phyloP scores from a whole-genome alignment of 2,797 vertebrate species.

The Novumbra hubbsi region DNA sequence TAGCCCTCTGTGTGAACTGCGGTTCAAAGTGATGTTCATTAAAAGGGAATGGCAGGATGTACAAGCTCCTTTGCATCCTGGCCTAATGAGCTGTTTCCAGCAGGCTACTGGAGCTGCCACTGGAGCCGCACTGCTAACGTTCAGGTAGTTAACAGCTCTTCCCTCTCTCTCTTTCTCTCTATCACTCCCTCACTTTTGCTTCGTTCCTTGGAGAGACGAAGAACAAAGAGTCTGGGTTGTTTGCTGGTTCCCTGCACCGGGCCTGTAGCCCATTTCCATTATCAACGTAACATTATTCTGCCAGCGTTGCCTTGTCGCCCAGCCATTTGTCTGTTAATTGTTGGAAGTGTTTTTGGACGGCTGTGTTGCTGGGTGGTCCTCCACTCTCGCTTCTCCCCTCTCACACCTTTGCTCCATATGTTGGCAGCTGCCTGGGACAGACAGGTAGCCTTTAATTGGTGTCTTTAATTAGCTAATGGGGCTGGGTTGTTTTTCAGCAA shows the following conservation, averaged over 20 bases:
- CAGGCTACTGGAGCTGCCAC: not conserved
- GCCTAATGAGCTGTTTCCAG: constrained; percentile 24
- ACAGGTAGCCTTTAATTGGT: constrained; percentile 38
- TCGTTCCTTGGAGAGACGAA: not conserved
- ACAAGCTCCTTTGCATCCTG: constrained; percentile 43
- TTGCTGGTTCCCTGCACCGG: not conserved
- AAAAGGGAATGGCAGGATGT: constrained; percentile 45
- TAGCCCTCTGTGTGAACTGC: constrained; percentile 36
- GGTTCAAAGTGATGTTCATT: constrained; percentile 41
- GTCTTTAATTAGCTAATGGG: constrained; percentile 56
- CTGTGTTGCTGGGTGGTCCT: not conserved
- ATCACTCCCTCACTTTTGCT: not conserved
- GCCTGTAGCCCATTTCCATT: constrained; percentile 8
- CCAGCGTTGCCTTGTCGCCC: constrained; percentile 15
- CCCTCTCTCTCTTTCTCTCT: not conserved
- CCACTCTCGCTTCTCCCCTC: not conserved
- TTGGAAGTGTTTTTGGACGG: constrained; percentile 17
- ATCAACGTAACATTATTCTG: not conserved
- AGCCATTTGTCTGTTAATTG: not conserved
- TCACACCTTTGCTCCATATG: constrained; percentile 14
- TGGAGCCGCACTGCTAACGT: not conserved
- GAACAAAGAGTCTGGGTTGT: not conserved
- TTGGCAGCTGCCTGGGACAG: constrained; percentile 22
- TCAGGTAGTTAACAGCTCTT: constrained; percentile 1
- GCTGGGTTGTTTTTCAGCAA: constrained; percentile 42